Evolutionary conservation across 1,140 invertebrate species (phyloP), one percentile per base, ranked within the genome.

Genomic region (Radopholus similis): DNA sequence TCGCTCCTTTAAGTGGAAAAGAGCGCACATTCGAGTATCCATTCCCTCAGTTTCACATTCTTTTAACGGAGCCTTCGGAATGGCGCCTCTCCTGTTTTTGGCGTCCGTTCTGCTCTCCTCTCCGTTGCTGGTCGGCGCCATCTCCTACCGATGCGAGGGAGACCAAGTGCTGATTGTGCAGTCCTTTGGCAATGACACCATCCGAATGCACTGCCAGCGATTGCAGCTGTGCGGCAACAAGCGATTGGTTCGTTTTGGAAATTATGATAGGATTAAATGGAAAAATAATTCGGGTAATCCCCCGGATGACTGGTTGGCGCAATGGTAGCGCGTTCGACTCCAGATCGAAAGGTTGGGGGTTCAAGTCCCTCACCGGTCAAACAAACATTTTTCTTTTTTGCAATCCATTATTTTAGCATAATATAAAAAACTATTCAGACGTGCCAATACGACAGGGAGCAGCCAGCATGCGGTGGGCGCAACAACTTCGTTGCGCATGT

Each of bases 151-250:
- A 35, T 77, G 76, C 56, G 77, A 77, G 54, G 72, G 78, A 23
- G 68, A 80, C 62, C 74, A 77, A 38, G 75, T 81, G 21, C 54
- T 81, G 11, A 80, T 81, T 21, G 79, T 81, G 6, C 79, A 81
- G 66, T 74, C 51, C 2, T 81, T 81, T 56, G 79, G 79, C 15
- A 81, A 81, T 69, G 80, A 81, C 53, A 81, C 79, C n/a, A 81
- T 81, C 51, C 73, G 79, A 63, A 81, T 81, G 79, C 79, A 81
- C 60, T 81, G 79, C 68, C 81, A 82, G 54, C 65, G 67, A 21
- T 47, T 82, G 6, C 71, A 81, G 44, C 51, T 81, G 9, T 81
- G 79, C 54, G 81, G 80, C 4, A 76, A 74, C 40, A 59, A 80
- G 38, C 67, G 71, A 35, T 66, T 81, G 71, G 77, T 80, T 35